Percentiles rank a stretch among this genome's conserved stretches.
Evolutionary conservation across 2,888 invertebrate species (phyloP).

Genomic region (Coecobrya sp.): DNA sequence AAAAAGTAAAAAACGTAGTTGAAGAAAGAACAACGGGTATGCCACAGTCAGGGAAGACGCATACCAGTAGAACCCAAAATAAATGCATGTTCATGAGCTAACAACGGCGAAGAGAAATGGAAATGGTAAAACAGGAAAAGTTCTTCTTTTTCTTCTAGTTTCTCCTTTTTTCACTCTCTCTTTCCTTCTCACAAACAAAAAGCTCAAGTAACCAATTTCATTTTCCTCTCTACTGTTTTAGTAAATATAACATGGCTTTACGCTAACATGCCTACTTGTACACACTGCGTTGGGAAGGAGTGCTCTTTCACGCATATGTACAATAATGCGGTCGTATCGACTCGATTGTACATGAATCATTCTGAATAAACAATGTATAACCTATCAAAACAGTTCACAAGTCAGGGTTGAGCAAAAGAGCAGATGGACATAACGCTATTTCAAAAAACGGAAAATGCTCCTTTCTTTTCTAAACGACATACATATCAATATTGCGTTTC

Average conservation of each 20-base stretch:
- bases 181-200: slow-evolving; percentile 9
- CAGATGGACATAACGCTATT: slow-evolving; percentile 53
- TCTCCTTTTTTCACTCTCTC: slow-evolving; percentile 1
- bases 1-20: slow-evolving; percentile 27
- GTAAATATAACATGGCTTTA: not conserved
- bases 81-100: slow-evolving; percentile 60
- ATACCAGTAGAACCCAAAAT: slow-evolving; percentile 29
- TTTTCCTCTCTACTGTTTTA: slow-evolving; percentile 35
- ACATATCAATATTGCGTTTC: not conserved
- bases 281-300: not conserved
- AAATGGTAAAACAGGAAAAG: slow-evolving; percentile 62
- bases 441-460: not conserved
- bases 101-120: slow-evolving; percentile 41
- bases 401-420: slow-evolving; percentile 44
- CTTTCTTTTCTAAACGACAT: not conserved
- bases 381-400: slow-evolving; percentile 50
- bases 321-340: slow-evolving; percentile 47
- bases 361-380: slow-evolving; percentile 73
- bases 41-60: not conserved
- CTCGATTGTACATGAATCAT: slow-evolving; percentile 61
- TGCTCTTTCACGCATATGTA: not conserved
- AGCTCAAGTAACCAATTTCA: slow-evolving; percentile 67
- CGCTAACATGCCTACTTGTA: not conserved
- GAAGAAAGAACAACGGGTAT: not conserved
- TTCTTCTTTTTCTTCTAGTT: slow-evolving; percentile 8